These are phyloP conservation scores for Cheirogaleus medius DNA, from an alignment of 2,113 vertebrate species.

Conservation along the genomic window DNA sequence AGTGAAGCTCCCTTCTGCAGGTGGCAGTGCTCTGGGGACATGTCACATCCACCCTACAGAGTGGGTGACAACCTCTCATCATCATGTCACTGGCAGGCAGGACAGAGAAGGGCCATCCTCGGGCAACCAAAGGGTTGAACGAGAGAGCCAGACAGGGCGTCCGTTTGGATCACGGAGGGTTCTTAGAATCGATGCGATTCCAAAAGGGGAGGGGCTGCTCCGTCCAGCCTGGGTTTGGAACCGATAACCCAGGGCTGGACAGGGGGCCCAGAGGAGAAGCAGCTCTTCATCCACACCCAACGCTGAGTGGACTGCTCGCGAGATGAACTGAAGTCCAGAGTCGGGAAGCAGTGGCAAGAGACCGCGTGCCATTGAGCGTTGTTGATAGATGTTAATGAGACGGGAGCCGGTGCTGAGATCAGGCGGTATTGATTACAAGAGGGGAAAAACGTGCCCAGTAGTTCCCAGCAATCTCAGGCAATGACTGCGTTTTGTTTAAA, in stretches of 20 bases:
- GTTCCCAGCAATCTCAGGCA: not conserved
- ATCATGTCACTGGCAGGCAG: conserved; percentile 1
- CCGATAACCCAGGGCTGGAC: not conserved
- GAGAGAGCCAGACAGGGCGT: not conserved
- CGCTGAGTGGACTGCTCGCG: not conserved
- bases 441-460: not conserved
- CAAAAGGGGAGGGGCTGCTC: not conserved
- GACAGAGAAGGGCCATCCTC: not conserved
- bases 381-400: conserved; percentile 34
- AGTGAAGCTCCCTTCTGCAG: not conserved
- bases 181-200: not conserved
- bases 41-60: not conserved
- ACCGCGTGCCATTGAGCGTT: not conserved
- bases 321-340: not conserved
- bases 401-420: not conserved
- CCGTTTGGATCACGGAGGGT: not conserved
- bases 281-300: not conserved
- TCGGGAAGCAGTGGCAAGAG: not conserved
- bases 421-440: not conserved
- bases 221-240: not conserved
- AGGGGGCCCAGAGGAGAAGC: not conserved
- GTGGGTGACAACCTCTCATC: not conserved
- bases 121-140: not conserved
- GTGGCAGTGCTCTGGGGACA: not conserved
- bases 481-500: not conserved